Evolutionary conservation across 2,113 vertebrate genomes (phyloP), one percentile per base, ranked within the genome.

Genomic region (Megaptera novaeangliae): DNA sequence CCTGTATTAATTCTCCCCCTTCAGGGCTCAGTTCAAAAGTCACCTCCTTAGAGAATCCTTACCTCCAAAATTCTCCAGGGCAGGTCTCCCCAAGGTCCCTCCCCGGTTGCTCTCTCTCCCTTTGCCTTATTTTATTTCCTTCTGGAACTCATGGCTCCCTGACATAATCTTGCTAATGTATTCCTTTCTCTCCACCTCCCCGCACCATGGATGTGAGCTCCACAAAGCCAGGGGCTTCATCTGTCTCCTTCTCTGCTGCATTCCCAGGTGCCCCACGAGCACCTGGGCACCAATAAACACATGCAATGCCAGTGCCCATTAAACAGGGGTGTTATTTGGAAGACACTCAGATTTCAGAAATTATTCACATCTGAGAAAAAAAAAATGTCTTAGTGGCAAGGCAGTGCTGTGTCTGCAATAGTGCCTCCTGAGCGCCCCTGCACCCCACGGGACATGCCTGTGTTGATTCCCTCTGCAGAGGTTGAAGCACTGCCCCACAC

Each of bases 321-420:
- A 46, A 85, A 29, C 17, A 6, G n/a, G 20, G 5, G 3, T 0
- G 3, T 31, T 31, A 34, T 55, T 27, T 0, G 1, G 52, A 83
- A 80, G 75, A 82, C 14, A 9, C 36, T 63, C 57, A 17, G 69
- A 83, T 63, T 72, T 52, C 25, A 39, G 92, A 96, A 94, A 89
- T 34, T 55, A 34, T 8, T 55, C 64, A 63, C 12, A 55, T 23
- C 31, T 21, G 21, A 52, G 29, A 0, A 0, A 4, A 55, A 63
- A 78, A 36, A 34, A 2, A 39, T 3, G 9, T 34, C 23, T 39
- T 31, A 59, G 75, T 68, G 12, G 27, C 36, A 61, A 39, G 52
- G 14, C 20, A 66, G 39, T 34, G 8, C 31, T 25, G 18, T 5
- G 6, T 55, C 49, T 88, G 52, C 57, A 90, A 44, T 13, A 11